Base-by-base conservation (phyloP, 2,113 vertebrate species). In the Saccopteryx leptura region DNA sequence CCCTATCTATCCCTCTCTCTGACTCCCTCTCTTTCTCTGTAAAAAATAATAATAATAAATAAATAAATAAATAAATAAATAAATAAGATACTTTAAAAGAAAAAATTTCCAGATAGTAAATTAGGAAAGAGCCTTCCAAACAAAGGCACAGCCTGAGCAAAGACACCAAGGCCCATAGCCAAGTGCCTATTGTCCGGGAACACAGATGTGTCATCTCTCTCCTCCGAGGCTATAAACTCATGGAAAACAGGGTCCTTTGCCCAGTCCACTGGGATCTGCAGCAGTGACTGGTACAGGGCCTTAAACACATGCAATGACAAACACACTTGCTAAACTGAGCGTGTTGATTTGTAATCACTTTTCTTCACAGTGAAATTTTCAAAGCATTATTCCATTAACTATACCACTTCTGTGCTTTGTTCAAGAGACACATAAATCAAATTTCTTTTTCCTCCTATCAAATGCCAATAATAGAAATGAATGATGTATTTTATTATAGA, bases 301-400 rank as follows among this genome's bases (percentile, higher is more conserved):
- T 61, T 71, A 26, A 58, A 52, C 18, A 52, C 63, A 68, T 56
- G 28, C 61, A 19, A 5, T 8, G 5, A 24, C 21, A 11, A 33
- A n/a, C 7, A 5, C 17, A 39, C 39, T 18, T 63, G 26, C 85
- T 74, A 48, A 26, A n/a, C 8, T 0, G 5, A 86, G 61, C 12
- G 10, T 31, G 1, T 61, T 71, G 10, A 39, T 54, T 60, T 58
- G 10, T 48, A 48, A 72, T 84, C 78, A 48, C n/a, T 18, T 72
- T 95, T 79, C 91, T 76, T 76, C 66, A 24, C 7, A 79, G 31
- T 68, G 81, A 33, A 92, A 65, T 46, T n/a, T 84, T 18, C 31
- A 69, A 1, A 74, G 15, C 19, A 4, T 71, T 71, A 60, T 10
- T 24, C 56, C 71, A 15, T 63, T 80, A 87, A n/a, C 72, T 71